Conservation (phyloP, 2,888 invertebrate species). For the Fabriciana adippe region DNA sequence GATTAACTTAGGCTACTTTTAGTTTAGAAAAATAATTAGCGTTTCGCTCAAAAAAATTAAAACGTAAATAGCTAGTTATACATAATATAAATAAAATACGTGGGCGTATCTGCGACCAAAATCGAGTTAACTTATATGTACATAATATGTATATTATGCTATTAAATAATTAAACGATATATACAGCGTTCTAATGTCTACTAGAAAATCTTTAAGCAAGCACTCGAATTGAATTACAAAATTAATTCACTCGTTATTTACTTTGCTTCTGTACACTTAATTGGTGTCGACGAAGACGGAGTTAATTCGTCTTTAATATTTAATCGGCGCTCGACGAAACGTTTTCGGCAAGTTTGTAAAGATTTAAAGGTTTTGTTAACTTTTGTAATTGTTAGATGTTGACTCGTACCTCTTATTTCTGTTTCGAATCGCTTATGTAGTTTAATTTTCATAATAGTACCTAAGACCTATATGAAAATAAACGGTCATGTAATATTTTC, state of each 20-base stretch:
- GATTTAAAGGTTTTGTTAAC: constrained; percentile 34
- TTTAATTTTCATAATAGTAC: constrained; percentile 1
- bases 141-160: too few relatives aligned
- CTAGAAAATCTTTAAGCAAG: constrained; percentile 67
- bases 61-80: too few relatives aligned
- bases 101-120: too few relatives aligned
- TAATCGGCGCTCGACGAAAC: constrained; percentile 54
- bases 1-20: too few relatives aligned
- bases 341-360: constrained; percentile 28
- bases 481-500: too few relatives aligned
- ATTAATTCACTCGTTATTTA: constrained; percentile 79
- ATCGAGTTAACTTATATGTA: too few relatives aligned
- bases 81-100: too few relatives aligned
- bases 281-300: constrained; percentile 76
- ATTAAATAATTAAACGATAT: too few relatives aligned
- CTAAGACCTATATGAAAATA: too few relatives aligned
- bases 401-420: constrained; percentile 9
- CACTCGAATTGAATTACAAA: constrained; percentile 62
- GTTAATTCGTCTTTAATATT: constrained; percentile 81
- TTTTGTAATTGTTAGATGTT: constrained; percentile 30
- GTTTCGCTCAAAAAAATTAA: too few relatives aligned
- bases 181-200: background rate
- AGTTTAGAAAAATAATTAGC: too few relatives aligned
- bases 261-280: constrained; percentile 78
- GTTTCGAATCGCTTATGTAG: background rate